These are phyloP conservation scores for Sinocyclocheilus anshuiensis DNA, from an alignment of 2,113 vertebrate species.

Conservation along the genomic window DNA sequence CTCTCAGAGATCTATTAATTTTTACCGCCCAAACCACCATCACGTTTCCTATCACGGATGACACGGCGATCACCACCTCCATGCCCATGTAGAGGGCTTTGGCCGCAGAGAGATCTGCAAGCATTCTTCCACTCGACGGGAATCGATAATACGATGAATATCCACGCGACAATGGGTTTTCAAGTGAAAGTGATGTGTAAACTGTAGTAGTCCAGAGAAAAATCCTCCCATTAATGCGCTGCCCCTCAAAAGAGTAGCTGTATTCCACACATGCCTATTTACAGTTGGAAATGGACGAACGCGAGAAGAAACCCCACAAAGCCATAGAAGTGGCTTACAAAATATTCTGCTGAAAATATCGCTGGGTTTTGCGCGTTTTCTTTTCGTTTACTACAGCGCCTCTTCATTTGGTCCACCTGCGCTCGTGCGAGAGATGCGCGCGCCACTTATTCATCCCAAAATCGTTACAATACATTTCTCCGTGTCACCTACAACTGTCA, in stretches of 20 bases:
- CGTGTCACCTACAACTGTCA: conserved; percentile 39
- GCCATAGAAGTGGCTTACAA: neutral
- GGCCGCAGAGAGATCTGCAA: conserved; percentile 74
- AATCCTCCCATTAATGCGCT: neutral
- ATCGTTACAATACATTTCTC: conserved; percentile 28
- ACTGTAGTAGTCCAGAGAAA: conserved; percentile 36
- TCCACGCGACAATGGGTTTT: conserved; percentile 8
- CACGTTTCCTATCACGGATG: conserved; percentile 92
- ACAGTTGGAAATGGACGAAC: neutral
- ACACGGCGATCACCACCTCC: conserved; percentile 90
- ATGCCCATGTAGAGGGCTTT: conserved; percentile 89
- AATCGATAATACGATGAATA: conserved; percentile 40
- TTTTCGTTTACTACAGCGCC: conserved; percentile 33
- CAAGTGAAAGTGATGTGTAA: conserved; percentile 14
- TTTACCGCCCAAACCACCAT: conserved; percentile 98
- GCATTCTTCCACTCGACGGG: conserved; percentile 72
- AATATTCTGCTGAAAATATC: neutral
- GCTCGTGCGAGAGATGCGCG: conserved; percentile 58
- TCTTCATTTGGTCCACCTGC: conserved; percentile 66
- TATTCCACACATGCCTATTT: neutral
- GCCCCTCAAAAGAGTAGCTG: neutral
- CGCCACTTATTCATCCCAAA: conserved; percentile 42
- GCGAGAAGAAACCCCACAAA: neutral
- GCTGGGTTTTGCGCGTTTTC: conserved; percentile 3
- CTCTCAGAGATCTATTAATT: conserved; percentile 90